Evolutionary conservation across 2,113 vertebrate genomes (phyloP).

Genomic region (Oryzias javanicus): DNA sequence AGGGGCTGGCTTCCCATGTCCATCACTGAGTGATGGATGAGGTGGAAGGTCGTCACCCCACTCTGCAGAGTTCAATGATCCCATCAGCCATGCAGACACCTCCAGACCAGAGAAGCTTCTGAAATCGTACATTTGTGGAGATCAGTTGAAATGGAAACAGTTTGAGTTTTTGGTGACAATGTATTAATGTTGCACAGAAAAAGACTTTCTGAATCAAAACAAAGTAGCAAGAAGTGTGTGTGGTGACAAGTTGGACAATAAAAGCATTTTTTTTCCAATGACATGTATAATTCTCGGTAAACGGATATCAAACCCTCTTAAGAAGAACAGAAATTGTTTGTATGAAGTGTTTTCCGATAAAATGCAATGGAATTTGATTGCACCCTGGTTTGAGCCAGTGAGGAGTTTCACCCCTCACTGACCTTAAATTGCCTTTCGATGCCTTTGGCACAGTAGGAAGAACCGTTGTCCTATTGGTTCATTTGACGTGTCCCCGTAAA

Average conservation of each 20-base stretch:
- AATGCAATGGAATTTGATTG: constrained; percentile 45
- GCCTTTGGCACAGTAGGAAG: constrained; percentile 46
- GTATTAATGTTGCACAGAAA: not conserved
- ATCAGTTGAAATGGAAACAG: constrained; percentile 5
- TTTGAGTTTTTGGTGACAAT: constrained; percentile 11
- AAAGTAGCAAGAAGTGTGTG: too few species aligned
- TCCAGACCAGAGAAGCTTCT: constrained; percentile 51
- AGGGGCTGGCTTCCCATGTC: constrained; percentile 80
- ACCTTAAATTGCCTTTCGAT: constrained; percentile 59
- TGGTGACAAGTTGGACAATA: not conserved
- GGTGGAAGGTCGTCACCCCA: constrained; percentile 79
- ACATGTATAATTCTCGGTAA: constrained; percentile 15
- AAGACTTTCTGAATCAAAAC: too few species aligned
- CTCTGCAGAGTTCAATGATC: constrained; percentile 74
- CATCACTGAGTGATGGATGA: constrained; percentile 82
- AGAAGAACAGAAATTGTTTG: constrained; percentile 39
- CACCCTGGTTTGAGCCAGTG: constrained; percentile 27
- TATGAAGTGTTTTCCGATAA: constrained; percentile 44
- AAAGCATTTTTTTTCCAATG: constrained; percentile 20
- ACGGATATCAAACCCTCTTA: constrained; percentile 21
- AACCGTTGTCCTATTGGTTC: constrained; percentile 35
- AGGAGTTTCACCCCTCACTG: constrained; percentile 57
- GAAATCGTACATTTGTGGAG: constrained; percentile 56
- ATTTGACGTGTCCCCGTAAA: constrained; percentile 51
- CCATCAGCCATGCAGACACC: constrained; percentile 74